Conservation (phyloP, 2,888 invertebrate species). For the Xestia ashworthii region DNA sequence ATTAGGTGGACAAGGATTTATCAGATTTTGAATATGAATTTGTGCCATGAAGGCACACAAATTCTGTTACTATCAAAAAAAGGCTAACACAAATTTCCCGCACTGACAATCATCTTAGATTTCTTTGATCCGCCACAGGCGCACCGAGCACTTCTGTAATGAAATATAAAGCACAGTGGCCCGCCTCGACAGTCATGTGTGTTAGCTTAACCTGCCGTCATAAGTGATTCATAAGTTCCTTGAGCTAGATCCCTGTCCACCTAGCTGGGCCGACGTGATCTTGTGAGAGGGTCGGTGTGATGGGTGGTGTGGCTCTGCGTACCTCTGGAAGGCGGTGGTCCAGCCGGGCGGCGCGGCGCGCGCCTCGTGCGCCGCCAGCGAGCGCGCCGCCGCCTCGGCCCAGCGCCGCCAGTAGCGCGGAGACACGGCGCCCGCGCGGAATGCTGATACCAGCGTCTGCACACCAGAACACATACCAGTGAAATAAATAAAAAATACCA, state of each 20-base stretch:
- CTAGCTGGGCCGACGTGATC: fast-evolving
- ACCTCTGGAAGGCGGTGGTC: constrained; percentile 92
- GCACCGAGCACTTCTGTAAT: neutral
- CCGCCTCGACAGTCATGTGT: neutral
- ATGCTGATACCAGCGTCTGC: constrained; percentile 90
- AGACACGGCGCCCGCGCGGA: constrained; percentile 87
- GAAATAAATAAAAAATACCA: too few relatives aligned
- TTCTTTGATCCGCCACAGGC: neutral
- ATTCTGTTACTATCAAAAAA: neutral
- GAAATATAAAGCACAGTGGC: neutral
- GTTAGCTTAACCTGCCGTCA: neutral
- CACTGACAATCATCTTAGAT: neutral
- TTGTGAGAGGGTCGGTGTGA: neutral
- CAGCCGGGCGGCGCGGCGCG: constrained; percentile 92
- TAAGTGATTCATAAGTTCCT: neutral
- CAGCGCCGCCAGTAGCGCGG: constrained; percentile 88
- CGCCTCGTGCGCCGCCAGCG: constrained; percentile 89
- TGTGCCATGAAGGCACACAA: neutral
- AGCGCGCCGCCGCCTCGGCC: constrained; percentile 84
- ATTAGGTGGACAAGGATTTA: constrained; percentile 52
- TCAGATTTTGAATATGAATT: neutral
- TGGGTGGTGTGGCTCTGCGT: constrained; percentile 63
- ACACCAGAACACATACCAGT: neutral
- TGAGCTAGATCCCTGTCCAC: constrained; percentile 12
- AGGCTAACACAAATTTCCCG: neutral